Conservation (phyloP, 1,140 invertebrate species). For the Gerris buenoi region DNA sequence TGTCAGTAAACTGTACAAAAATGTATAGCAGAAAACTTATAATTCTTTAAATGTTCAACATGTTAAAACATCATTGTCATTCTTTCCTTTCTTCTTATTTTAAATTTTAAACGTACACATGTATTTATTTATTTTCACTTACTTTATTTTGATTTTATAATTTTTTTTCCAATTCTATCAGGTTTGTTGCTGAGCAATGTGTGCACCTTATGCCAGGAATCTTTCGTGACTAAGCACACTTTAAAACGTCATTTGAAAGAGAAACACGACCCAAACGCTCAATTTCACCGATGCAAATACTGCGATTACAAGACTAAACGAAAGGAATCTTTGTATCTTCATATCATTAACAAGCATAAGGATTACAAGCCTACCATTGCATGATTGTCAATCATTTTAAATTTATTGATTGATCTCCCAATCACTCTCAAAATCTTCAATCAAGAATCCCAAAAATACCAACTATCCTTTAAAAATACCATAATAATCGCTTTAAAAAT, state of each 20-base stretch:
- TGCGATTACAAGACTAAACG: constrained; percentile 14
- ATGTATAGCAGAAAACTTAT: too few species aligned
- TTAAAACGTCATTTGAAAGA: constrained; percentile 17
- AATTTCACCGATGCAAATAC: constrained; percentile 5
- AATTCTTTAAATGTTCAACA: neutral
- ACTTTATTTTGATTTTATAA: neutral
- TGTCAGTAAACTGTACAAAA: too few species aligned
- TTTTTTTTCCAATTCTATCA: neutral
- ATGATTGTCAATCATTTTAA: too few species aligned
- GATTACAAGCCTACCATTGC: neutral
- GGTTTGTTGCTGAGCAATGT: neutral
- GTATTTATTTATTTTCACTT: neutral
- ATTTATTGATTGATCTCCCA: too few species aligned
- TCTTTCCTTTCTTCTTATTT: neutral
- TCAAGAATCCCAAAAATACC: too few species aligned
- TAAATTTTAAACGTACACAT: too few species aligned
- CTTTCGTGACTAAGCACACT: constrained; percentile 4
- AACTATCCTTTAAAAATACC: too few species aligned
- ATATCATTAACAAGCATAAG: neutral
- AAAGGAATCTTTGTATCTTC: neutral
- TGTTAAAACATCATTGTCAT: neutral
- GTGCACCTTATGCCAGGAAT: constrained; percentile 11
- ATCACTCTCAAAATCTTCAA: too few species aligned
- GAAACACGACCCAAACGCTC: constrained; percentile 17
- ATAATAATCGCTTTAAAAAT: too few species aligned